These are phyloP conservation scores for Theristus sp. DNA, from an alignment of 2,888 invertebrate species.

Conservation along the genomic window DNA sequence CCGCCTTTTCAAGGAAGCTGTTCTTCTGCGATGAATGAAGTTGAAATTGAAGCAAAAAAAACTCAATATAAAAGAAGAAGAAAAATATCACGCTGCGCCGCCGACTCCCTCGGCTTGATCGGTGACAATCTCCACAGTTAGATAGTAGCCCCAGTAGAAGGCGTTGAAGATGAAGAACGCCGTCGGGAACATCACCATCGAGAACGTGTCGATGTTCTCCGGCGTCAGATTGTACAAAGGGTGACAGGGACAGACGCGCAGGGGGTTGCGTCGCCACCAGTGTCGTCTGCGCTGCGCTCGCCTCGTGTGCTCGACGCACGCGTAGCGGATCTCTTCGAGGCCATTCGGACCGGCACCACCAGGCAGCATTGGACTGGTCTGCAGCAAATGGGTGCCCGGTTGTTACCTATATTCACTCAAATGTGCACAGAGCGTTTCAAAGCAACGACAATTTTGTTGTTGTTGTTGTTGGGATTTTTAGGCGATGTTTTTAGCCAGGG, in stretches of 20 bases:
- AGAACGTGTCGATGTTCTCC: slow-evolving; percentile 7
- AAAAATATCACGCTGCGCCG: background rate
- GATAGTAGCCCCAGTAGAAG: slow-evolving; percentile 32
- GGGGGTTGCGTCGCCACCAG: background rate
- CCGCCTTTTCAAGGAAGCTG: too few relatives aligned
- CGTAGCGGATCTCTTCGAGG: background rate
- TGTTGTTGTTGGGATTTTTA: too few relatives aligned
- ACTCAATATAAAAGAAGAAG: too few relatives aligned
- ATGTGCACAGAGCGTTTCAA: too few relatives aligned
- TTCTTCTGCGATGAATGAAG: too few relatives aligned
- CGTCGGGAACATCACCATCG: slow-evolving; percentile 13
- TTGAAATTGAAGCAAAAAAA: too few relatives aligned
- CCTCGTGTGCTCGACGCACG: background rate
- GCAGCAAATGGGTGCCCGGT: too few relatives aligned
- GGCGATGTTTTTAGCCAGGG: too few relatives aligned
- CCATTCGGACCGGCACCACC: too few relatives aligned
- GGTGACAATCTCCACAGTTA: slow-evolving; percentile 8
- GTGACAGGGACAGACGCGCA: background rate
- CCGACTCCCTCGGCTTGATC: background rate
- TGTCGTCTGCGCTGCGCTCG: background rate
- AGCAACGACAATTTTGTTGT: too few relatives aligned
- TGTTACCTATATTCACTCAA: too few relatives aligned
- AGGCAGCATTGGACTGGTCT: background rate
- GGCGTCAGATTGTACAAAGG: background rate
- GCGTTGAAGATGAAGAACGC: slow-evolving; percentile 28